Conservation (phyloP, 2,113 vertebrate genomes). For the Noctilio leporinus region DNA sequence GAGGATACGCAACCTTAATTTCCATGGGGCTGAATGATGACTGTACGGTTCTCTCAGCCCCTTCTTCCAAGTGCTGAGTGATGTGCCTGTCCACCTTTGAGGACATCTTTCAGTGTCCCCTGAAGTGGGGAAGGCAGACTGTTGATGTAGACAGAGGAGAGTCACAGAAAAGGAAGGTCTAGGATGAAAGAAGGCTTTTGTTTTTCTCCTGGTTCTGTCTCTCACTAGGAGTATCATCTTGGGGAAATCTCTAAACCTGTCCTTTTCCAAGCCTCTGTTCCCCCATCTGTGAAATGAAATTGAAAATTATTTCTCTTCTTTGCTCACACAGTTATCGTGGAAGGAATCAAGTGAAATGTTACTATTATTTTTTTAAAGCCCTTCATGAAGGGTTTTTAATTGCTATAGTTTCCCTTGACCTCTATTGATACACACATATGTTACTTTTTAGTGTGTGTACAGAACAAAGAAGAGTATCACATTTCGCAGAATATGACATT, state of each 20-base stretch:
- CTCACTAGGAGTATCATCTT: neutral
- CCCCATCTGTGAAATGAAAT: neutral
- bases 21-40: neutral
- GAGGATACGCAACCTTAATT: neutral
- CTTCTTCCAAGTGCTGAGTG: neutral
- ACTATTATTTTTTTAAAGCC: neutral
- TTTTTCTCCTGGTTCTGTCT: neutral
- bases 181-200: neutral
- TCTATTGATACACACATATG: neutral
- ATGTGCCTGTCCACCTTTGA: fast-evolving
- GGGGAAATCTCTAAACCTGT: neutral
- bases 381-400: neutral
- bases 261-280: neutral
- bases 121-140: neutral
- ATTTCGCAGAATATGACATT: neutral
- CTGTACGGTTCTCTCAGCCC: neutral
- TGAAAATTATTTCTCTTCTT: neutral
- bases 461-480: neutral
- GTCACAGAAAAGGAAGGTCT: neutral
- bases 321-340: neutral
- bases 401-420: neutral
- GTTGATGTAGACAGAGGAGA: neutral
- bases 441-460: neutral
- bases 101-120: neutral
- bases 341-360: neutral